These are phyloP conservation scores for Apamea monoglypha DNA, from an alignment of 2,888 invertebrate genomes.

Conservation along the genomic window DNA sequence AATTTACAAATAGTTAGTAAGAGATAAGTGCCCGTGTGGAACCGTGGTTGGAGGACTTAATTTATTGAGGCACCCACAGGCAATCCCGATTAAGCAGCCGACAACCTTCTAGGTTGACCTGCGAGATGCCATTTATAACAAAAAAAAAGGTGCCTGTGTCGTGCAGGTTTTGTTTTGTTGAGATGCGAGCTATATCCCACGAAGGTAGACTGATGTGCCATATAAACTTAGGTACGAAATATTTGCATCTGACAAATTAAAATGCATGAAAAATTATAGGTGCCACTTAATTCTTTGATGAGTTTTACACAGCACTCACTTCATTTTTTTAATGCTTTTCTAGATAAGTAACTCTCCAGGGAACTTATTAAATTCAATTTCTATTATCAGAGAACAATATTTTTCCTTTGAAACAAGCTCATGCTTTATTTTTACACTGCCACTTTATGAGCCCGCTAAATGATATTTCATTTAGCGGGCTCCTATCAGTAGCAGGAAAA, in stretches of 20 bases:
- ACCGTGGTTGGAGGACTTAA: background rate
- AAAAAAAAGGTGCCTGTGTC: background rate
- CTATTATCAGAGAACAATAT: background rate
- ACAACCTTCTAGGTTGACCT: background rate
- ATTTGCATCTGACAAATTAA: background rate
- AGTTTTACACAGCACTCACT: too few species aligned
- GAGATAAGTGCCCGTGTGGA: background rate
- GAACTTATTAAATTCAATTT: background rate
- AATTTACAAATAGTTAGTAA: background rate
- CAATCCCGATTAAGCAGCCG: background rate
- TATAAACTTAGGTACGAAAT: background rate
- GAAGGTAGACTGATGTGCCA: background rate
- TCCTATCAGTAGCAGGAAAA: background rate
- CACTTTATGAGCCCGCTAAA: too few species aligned
- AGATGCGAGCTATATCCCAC: background rate
- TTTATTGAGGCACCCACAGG: background rate
- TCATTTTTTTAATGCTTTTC: background rate
- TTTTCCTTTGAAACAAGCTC: too few species aligned
- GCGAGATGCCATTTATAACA: background rate
- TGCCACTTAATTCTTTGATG: background rate
- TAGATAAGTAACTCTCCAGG: background rate
- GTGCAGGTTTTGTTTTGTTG: background rate
- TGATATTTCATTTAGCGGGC: conserved; percentile 12
- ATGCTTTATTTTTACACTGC: background rate
- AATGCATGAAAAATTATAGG: too few species aligned